A percentile compares a stretch with the other conserved stretches of the same genome.
phyloP scores from a whole-genome alignment of 2,797 vertebrate genomes.

The Eulemur rubriventer region DNA sequence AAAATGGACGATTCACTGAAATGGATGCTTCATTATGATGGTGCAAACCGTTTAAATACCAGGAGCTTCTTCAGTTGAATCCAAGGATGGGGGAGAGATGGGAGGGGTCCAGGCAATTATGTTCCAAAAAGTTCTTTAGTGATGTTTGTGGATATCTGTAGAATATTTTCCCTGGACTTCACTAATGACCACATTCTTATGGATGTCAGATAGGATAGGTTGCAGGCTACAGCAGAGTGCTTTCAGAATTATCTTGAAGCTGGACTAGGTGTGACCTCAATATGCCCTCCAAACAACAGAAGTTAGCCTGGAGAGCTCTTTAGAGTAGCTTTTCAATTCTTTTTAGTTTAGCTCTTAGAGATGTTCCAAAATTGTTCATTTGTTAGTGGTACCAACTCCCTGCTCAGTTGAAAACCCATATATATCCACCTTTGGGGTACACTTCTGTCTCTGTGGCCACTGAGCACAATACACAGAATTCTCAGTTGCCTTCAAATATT shows the following conservation, averaged over 20 bases:
- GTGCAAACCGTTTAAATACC: background rate
- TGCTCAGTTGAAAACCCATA: no score
- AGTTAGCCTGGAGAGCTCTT: background rate
- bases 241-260: constrained; percentile 10
- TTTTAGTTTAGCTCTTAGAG: background rate
- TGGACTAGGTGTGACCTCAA: background rate
- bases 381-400: background rate
- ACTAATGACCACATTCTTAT: background rate
- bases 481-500: background rate
- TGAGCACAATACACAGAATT: background rate
- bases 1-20: background rate
- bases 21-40: background rate
- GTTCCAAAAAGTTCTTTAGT: background rate
- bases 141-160: background rate
- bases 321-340: background rate
- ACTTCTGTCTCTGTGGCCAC: background rate
- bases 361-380: background rate
- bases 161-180: background rate
- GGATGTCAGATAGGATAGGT: background rate
- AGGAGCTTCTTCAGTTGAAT: background rate
- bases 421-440: background rate
- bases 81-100: background rate
- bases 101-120: background rate
- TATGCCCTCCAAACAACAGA: background rate
- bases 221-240: background rate